Conservation (phyloP, 2,113 vertebrate species). For the Triplophysa rosa region DNA sequence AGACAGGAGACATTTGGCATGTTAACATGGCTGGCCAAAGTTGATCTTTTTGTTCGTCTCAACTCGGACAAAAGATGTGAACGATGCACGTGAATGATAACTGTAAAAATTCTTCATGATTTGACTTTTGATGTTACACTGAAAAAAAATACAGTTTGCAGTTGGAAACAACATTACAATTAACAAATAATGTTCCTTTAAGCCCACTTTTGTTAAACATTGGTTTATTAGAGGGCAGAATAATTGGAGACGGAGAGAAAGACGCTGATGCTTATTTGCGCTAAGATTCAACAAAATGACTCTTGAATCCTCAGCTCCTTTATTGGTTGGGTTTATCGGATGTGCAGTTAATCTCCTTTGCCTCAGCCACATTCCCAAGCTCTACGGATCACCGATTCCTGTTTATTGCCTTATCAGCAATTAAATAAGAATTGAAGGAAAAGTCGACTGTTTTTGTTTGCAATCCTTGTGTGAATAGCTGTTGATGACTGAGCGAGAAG, state of each 20-base stretch:
- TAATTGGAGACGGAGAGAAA: neutral
- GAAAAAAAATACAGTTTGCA: too few relatives aligned
- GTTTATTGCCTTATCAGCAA: conserved; percentile 22
- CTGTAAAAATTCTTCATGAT: too few relatives aligned
- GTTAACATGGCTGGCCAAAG: neutral
- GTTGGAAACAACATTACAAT: too few relatives aligned
- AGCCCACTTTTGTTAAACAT: neutral
- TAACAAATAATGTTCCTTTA: neutral
- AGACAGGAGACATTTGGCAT: conserved; percentile 12
- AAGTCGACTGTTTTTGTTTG: neutral
- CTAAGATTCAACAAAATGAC: neutral
- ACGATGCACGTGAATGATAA: too few relatives aligned
- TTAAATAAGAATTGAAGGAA: neutral
- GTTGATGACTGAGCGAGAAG: neutral
- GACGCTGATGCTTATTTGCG: conserved; percentile 6
- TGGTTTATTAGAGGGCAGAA: neutral
- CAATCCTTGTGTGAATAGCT: conserved; percentile 31
- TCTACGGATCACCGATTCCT: neutral
- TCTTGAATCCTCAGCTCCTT: neutral
- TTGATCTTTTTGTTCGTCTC: too few relatives aligned
- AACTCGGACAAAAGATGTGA: neutral
- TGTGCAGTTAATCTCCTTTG: neutral
- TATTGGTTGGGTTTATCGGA: neutral
- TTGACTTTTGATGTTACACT: too few relatives aligned
- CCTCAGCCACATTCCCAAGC: neutral